Evolutionary conservation across 2,113 vertebrate species (phyloP).

Genomic region (Bambusicola thoracicus): DNA sequence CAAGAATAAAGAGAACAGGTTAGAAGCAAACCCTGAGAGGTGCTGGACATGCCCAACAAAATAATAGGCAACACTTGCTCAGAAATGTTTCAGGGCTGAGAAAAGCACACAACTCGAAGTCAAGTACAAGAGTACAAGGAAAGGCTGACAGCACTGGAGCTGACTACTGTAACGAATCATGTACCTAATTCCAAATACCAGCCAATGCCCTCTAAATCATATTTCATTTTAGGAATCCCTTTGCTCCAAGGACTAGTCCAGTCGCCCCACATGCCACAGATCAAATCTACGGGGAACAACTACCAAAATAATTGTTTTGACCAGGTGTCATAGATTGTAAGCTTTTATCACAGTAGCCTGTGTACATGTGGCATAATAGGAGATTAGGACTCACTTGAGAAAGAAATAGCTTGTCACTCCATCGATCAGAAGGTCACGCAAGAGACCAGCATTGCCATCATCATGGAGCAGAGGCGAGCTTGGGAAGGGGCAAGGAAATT

Average conservation of each 20-base stretch:
- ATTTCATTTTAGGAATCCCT: conserved; percentile 52
- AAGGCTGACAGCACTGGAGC: background rate
- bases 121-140: background rate
- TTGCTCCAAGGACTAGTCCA: conserved; percentile 45
- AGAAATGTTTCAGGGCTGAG: background rate
- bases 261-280: conserved; percentile 22
- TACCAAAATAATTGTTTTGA: conserved; percentile 71
- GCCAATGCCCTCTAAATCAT: conserved; percentile 39
- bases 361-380: conserved; percentile 59
- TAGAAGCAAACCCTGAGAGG: conserved; percentile 1
- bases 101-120: background rate
- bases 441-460: background rate
- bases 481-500: conserved; percentile 56
- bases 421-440: conserved; percentile 45
- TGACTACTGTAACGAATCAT: background rate
- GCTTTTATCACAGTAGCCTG: conserved; percentile 60
- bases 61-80: background rate
- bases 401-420: conserved; percentile 70
- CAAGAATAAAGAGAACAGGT: conserved; percentile 34
- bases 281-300: background rate
- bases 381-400: conserved; percentile 68
- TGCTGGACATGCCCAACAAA: background rate
- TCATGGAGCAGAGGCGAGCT: background rate
- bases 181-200: conserved; percentile 10
- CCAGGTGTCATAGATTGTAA: conserved; percentile 48